A percentile compares a stretch with the other conserved stretches of the same genome.
phyloP scores from a whole-genome alignment of 2,113 vertebrate species.

The Chascanopsetta lugubris region DNA sequence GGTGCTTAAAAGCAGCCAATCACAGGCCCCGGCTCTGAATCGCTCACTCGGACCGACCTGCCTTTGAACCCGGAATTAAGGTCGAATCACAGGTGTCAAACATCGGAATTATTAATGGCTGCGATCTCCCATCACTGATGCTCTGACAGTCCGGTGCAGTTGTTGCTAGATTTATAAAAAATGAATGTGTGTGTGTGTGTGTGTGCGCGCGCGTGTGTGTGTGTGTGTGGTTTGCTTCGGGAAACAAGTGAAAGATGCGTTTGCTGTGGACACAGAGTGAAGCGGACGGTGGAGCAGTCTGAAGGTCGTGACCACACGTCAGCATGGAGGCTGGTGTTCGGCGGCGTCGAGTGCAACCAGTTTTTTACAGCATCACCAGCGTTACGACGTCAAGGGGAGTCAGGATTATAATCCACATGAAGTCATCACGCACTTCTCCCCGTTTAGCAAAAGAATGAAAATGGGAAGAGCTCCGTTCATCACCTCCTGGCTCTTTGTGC shows the following conservation, averaged over 20 bases:
- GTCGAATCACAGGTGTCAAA: slow-evolving; percentile 40
- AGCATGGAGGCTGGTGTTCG: slow-evolving; percentile 29
- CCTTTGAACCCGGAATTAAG: slow-evolving; percentile 58
- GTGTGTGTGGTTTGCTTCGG: too few species aligned
- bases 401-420: too few species aligned
- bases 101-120: slow-evolving; percentile 51
- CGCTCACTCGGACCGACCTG: slow-evolving; percentile 29
- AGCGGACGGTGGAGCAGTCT: slow-evolving; percentile 2
- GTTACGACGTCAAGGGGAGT: too few species aligned
- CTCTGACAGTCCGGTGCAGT: not conserved
- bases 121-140: not conserved
- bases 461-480: too few species aligned
- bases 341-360: slow-evolving; percentile 11
- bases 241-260: not conserved
- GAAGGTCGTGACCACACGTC: slow-evolving; percentile 14
- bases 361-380: too few species aligned
- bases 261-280: not conserved
- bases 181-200: too few species aligned
- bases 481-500: too few species aligned
- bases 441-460: too few species aligned
- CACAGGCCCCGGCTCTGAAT: slow-evolving; percentile 47
- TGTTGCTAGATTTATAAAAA: too few species aligned
- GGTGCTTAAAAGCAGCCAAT: slow-evolving; percentile 53
- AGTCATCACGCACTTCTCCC: too few species aligned
- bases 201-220: too few species aligned